phyloP scores from a whole-genome alignment of 92 coral and sea anemone genomes.

The Epizoanthus scotinus region DNA sequence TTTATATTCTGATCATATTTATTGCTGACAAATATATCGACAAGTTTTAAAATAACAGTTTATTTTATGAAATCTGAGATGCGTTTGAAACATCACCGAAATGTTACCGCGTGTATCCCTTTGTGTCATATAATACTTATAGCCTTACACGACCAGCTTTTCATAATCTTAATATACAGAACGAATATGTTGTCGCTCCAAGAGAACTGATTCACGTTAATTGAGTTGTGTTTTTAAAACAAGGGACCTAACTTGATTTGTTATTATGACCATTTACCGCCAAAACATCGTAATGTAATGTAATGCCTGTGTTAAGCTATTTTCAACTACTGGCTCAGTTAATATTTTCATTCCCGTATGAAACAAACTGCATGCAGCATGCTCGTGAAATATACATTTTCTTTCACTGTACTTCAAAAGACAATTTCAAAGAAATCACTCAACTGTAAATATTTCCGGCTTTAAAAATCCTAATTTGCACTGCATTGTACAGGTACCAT shows the following conservation, averaged over 20 bases:
- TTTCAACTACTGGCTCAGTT: not conserved
- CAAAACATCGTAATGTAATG: not conserved
- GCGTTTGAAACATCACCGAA: too few relatives aligned
- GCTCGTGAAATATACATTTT: too few relatives aligned
- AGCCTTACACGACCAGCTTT: too few relatives aligned
- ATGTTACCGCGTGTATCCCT: too few relatives aligned
- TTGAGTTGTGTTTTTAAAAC: not conserved
- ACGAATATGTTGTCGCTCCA: not conserved
- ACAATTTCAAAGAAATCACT: not conserved
- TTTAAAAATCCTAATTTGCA: not conserved
- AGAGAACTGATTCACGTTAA: not conserved
- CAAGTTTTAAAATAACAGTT: not conserved
- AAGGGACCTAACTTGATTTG: not conserved
- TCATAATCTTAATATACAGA: too few relatives aligned
- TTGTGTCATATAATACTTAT: too few relatives aligned
- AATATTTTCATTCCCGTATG: not conserved
- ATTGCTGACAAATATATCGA: not conserved
- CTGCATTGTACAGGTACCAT: not conserved
- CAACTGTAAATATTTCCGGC: slow-evolving; percentile 25
- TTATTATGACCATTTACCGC: not conserved
- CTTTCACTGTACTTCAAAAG: too few relatives aligned
- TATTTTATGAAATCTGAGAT: not conserved
- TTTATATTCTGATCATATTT: not conserved
- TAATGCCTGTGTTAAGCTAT: not conserved
- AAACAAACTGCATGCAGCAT: not conserved